These are phyloP conservation scores for Rutpela maculata DNA, from an alignment of 2,888 invertebrate species.

Conservation along the genomic window DNA sequence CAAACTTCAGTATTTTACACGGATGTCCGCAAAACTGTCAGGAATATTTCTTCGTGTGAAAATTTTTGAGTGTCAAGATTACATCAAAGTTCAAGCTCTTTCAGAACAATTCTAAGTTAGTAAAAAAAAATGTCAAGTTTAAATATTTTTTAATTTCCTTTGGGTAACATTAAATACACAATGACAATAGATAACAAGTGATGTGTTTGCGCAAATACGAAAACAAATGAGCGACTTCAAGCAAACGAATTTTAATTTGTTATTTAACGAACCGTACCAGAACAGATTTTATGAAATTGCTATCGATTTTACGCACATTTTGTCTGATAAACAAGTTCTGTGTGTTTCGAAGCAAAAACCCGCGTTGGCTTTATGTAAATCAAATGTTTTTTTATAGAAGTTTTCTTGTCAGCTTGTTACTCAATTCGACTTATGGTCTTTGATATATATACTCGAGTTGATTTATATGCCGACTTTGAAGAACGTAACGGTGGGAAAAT, in stretches of 20 bases:
- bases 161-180: no score
- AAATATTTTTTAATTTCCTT: no score
- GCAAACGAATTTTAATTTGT: background rate
- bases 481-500: background rate
- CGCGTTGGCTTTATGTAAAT: background rate
- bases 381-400: constrained; percentile 3
- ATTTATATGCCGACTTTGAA: background rate
- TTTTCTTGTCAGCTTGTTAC: constrained; percentile 7
- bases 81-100: no score
- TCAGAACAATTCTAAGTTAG: no score
- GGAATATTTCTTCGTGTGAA: no score
- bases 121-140: no score
- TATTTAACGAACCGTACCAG: background rate
- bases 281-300: background rate
- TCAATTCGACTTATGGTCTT: constrained; percentile 2
- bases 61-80: no score
- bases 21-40: no score
- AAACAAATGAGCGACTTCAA: no score
- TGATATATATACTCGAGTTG: constrained; percentile 3
- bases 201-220: no score
- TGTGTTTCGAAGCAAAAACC: background rate
- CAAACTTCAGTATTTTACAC: no score
- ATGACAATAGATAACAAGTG: no score
- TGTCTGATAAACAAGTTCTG: background rate
- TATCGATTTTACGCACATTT: background rate